Percentiles rank a stretch among this genome's conserved stretches.
Conservation (phyloP, 2,888 invertebrate genomes). For the Aplocera efformata region DNA sequence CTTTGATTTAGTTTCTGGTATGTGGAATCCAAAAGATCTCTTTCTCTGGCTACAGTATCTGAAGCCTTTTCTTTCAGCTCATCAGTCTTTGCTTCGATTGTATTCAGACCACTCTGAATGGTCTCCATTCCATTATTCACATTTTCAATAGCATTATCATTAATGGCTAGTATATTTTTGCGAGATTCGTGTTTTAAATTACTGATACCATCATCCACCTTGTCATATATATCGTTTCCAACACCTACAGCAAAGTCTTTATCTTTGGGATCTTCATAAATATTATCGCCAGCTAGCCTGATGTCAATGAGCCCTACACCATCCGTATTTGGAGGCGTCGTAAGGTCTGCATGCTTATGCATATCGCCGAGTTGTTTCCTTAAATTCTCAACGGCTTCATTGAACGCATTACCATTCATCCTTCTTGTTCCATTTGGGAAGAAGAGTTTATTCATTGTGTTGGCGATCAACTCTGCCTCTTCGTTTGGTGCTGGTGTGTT, state of each 20-base stretch:
- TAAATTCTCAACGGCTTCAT: slow-evolving; percentile 19
- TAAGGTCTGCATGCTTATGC: slow-evolving; percentile 3
- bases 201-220: slow-evolving; percentile 10
- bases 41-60: slow-evolving; percentile 14
- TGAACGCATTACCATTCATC: slow-evolving; percentile 12
- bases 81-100: neutral
- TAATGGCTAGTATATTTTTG: neutral
- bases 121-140: neutral
- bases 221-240: slow-evolving; percentile 18
- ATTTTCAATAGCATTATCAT: slow-evolving; percentile 1
- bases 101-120: slow-evolving; percentile 2
- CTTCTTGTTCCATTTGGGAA: slow-evolving; percentile 23
- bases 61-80: slow-evolving; percentile 8
- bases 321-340: slow-evolving; percentile 5
- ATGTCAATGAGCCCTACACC: slow-evolving; percentile 25
- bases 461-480: slow-evolving; percentile 13
- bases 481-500: slow-evolving; percentile 6
- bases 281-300: slow-evolving; percentile 2
- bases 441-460: slow-evolving; percentile 29
- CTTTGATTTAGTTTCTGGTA: slow-evolving; percentile 4
- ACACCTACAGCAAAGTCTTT: slow-evolving; percentile 1
- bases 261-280: slow-evolving; percentile 2
- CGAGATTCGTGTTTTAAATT: slow-evolving; percentile 6
- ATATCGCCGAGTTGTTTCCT: slow-evolving; percentile 14
- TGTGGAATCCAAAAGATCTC: slow-evolving; percentile 8